Conservation (phyloP, 2,113 vertebrate genomes). For the Polypterus bichir region DNA sequence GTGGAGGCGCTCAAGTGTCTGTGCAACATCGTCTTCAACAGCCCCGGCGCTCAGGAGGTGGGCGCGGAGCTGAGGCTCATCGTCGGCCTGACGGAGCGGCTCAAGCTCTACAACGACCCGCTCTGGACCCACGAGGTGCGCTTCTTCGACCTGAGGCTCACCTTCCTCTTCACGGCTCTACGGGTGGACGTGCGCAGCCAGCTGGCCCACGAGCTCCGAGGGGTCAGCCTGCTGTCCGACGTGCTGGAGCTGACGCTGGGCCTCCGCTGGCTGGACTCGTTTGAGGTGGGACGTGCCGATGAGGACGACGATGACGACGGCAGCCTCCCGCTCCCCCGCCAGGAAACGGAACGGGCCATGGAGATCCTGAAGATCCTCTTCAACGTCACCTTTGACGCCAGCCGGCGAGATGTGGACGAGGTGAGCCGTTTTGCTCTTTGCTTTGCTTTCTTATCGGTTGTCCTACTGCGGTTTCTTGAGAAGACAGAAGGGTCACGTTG, state of each 20-base stretch:
- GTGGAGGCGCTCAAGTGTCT: slow-evolving; percentile 81
- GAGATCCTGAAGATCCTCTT: slow-evolving; percentile 91
- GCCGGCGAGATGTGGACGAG: slow-evolving; percentile 68
- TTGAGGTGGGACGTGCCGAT: slow-evolving; percentile 42
- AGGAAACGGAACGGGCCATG: slow-evolving; percentile 72
- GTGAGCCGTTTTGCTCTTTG: slow-evolving; percentile 32
- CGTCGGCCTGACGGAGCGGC: slow-evolving; percentile 54
- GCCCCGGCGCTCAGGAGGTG: slow-evolving; percentile 52
- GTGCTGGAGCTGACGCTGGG: slow-evolving; percentile 62
- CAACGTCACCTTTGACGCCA: slow-evolving; percentile 76
- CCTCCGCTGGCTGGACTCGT: slow-evolving; percentile 54
- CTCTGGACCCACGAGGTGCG: slow-evolving; percentile 64
- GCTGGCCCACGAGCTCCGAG: slow-evolving; percentile 67
- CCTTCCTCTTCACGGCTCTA: slow-evolving; percentile 75
- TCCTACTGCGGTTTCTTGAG: not conserved
- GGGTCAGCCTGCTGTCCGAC: slow-evolving; percentile 54
- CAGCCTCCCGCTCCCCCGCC: slow-evolving; percentile 45
- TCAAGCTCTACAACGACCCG: slow-evolving; percentile 55
- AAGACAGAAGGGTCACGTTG: not conserved
- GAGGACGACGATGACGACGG: slow-evolving; percentile 19
- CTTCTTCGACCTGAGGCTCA: slow-evolving; percentile 79
- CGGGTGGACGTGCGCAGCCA: slow-evolving; percentile 64
- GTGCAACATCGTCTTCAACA: slow-evolving; percentile 82
- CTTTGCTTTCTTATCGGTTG: not conserved
- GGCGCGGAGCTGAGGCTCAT: slow-evolving; percentile 56